These are phyloP conservation scores for Drosophila algonquin DNA, from an alignment of 2,888 invertebrate genomes.

Conservation along the genomic window DNA sequence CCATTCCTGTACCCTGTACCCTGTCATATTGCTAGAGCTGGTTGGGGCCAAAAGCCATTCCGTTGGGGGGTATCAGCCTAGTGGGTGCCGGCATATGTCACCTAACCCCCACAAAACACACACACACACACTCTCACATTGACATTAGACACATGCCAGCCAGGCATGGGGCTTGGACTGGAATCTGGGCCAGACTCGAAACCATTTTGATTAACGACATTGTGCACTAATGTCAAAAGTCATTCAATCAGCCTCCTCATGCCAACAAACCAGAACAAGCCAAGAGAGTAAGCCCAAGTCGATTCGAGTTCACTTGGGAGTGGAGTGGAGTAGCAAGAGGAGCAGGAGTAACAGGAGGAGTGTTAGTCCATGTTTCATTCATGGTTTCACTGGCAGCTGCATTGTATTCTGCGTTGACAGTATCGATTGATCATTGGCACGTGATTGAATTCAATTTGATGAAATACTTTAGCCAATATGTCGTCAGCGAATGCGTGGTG, in stretches of 20 bases:
- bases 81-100: slow-evolving; percentile 30
- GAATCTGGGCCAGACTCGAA: slow-evolving; percentile 46
- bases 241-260: slow-evolving; percentile 68
- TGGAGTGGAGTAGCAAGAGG: background rate
- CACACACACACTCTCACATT: slow-evolving; percentile 12
- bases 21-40: slow-evolving; percentile 32
- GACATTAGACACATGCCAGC: slow-evolving; percentile 47
- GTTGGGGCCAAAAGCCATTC: slow-evolving; percentile 30
- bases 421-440: slow-evolving; percentile 79
- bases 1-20: slow-evolving; percentile 38
- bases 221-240: slow-evolving; percentile 76
- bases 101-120: slow-evolving; percentile 1
- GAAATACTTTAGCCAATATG: slow-evolving; percentile 74
- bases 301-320: slow-evolving; percentile 1
- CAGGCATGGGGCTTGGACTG: slow-evolving; percentile 36
- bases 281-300: background rate
- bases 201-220: slow-evolving; percentile 79
- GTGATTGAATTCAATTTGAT: slow-evolving; percentile 80
- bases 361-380: slow-evolving; percentile 61
- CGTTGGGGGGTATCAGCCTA: slow-evolving; percentile 14
- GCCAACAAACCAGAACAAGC: slow-evolving; percentile 18
- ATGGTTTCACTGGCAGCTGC: slow-evolving; percentile 59
- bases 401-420: slow-evolving; percentile 72
- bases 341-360: background rate
- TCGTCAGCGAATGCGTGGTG: slow-evolving; percentile 37